Evolutionary conservation across 2,797 vertebrate species (phyloP).

Genomic region (Catamblyrhynchus diadema): DNA sequence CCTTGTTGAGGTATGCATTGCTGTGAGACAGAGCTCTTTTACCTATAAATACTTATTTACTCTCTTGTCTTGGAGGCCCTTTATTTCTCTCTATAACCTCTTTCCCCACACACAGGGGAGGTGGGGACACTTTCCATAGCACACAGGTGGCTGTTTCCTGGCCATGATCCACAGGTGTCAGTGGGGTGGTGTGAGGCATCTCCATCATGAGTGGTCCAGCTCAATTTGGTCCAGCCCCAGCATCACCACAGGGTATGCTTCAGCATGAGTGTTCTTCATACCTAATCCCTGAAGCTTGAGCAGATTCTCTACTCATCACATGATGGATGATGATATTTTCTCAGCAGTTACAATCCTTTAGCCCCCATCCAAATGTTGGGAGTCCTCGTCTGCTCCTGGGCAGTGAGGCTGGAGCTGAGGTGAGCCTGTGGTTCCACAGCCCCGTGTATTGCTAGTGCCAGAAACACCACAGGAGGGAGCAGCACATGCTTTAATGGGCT

Average conservation of each 20-base stretch:
- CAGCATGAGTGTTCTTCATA: neutral
- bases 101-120: rapidly evolving
- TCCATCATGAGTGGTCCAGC: rapidly evolving
- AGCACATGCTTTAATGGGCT: neutral
- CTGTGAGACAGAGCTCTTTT: neutral
- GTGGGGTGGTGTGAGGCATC: neutral
- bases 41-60: neutral
- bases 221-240: neutral
- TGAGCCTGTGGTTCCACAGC: neutral
- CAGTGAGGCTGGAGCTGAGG: neutral
- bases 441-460: neutral
- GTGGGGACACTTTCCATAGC: neutral
- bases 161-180: rapidly evolving
- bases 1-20: neutral
- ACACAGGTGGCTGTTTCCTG: neutral
- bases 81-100: neutral
- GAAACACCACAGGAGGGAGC: slow-evolving; percentile 26
- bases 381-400: rapidly evolving
- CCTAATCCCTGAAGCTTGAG: neutral
- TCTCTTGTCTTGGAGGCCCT: neutral
- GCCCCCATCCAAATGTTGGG: rapidly evolving
- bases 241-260: neutral
- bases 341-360: neutral
- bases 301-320: neutral
- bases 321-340: neutral